Evolutionary conservation across 2,888 invertebrate genomes (phyloP).

Genomic region (Aphodius sticticus): DNA sequence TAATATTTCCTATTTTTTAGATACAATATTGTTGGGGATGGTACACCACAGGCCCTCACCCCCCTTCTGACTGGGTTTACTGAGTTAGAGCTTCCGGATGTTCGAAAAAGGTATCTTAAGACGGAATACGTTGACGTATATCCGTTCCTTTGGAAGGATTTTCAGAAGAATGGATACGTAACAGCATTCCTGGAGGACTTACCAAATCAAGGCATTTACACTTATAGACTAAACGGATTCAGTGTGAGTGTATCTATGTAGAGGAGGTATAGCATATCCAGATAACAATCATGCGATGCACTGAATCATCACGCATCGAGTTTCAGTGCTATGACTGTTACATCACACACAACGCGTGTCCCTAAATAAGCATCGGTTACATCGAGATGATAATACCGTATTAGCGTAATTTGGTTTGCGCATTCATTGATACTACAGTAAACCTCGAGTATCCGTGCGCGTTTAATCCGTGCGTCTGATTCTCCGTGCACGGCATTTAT

Average conservation of each 20-base stretch:
- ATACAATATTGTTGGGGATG: conserved; percentile 86
- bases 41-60: conserved; percentile 86
- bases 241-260: conserved; percentile 50
- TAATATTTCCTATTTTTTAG: conserved; percentile 44
- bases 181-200: conserved; percentile 90
- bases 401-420: no score
- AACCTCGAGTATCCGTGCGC: no score
- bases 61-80: conserved; percentile 86
- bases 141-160: conserved; percentile 88
- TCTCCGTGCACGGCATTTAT: no score
- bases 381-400: no score
- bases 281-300: no score
- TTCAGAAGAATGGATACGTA: conserved; percentile 73
- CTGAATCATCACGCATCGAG: no score
- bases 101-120: conserved; percentile 72
- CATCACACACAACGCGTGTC: conserved; percentile 12
- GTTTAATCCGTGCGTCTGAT: no score
- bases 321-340: no score
- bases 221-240: conserved; percentile 90
- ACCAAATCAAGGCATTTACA: conserved; percentile 85
- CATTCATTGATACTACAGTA: no score
- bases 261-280: no score
- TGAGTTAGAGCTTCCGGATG: conserved; percentile 89
- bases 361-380: no score
- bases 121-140: conserved; percentile 76